A percentile compares a stretch with the other conserved stretches of the same genome.
These are phyloP conservation scores for Drosophila ezoana DNA, from an alignment of 2,888 invertebrate genomes.

Conservation along the genomic window DNA sequence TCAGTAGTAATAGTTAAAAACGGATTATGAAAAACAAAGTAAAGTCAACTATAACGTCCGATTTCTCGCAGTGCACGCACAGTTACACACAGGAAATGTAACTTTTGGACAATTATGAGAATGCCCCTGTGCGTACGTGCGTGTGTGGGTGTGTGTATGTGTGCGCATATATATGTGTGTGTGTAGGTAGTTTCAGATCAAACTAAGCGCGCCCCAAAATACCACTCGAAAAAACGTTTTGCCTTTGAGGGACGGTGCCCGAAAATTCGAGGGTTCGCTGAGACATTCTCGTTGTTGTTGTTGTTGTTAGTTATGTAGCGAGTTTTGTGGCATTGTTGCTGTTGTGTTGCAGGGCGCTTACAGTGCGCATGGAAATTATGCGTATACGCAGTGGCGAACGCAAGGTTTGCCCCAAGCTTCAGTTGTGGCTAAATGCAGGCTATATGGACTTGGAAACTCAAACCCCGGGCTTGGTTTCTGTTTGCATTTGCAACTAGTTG, in stretches of 20 bases:
- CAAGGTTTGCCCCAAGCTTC: slow-evolving; percentile 6
- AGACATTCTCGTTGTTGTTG: slow-evolving; percentile 47
- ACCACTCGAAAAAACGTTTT: slow-evolving; percentile 27
- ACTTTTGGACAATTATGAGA: slow-evolving; percentile 54
- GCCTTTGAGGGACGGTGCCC: slow-evolving; percentile 33
- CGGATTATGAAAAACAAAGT: background rate
- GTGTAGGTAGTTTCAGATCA: slow-evolving; percentile 33
- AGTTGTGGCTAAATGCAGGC: slow-evolving; percentile 11
- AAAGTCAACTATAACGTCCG: background rate
- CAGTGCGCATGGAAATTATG: slow-evolving; percentile 45
- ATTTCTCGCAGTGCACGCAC: slow-evolving; percentile 41
- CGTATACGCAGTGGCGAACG: slow-evolving; percentile 37
- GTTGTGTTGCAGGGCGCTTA: slow-evolving; percentile 37
- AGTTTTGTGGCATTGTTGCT: slow-evolving; percentile 19
- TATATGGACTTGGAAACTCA: slow-evolving; percentile 14
- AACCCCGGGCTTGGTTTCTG: slow-evolving; percentile 41
- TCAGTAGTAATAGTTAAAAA: too few relatives aligned
- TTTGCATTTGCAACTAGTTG: slow-evolving; percentile 67
- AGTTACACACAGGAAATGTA: slow-evolving; percentile 45
- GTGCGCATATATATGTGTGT: slow-evolving; percentile 5
- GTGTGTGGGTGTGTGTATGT: slow-evolving; percentile 16
- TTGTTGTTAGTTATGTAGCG: slow-evolving; percentile 2
- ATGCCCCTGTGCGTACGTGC: slow-evolving; percentile 12
- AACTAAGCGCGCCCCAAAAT: slow-evolving; percentile 27
- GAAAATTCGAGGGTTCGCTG: slow-evolving; percentile 34